Conservation (phyloP, 2,113 vertebrate genomes). For the Psittacula cyanocephala region DNA sequence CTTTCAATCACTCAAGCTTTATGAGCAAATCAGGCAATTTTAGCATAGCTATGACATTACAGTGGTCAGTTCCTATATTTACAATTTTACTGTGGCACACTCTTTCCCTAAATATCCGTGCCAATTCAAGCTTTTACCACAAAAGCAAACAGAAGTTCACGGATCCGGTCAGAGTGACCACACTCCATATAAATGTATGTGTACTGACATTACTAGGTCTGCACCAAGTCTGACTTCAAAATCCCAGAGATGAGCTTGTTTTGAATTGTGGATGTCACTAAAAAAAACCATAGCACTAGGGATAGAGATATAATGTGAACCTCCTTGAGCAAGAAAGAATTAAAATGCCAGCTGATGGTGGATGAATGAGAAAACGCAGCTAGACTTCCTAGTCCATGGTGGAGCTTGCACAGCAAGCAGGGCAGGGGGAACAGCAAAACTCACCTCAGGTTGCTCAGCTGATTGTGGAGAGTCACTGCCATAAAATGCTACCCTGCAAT, state of each 20-base stretch:
- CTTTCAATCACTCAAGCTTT: background rate
- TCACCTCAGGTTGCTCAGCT: background rate
- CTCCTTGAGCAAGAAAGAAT: background rate
- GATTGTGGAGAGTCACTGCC: background rate
- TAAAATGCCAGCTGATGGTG: background rate
- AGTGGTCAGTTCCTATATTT: background rate
- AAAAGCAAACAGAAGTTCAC: background rate
- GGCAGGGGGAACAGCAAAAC: background rate
- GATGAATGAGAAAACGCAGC: background rate
- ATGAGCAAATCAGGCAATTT: background rate
- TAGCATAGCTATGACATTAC: background rate
- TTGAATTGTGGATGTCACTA: background rate
- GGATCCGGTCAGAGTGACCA: background rate
- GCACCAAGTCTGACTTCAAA: background rate
- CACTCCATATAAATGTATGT: background rate
- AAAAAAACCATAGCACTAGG: background rate
- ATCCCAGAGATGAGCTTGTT: background rate
- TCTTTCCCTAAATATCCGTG: background rate
- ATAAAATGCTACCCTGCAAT: background rate
- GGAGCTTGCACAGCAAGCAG: rapidly evolving
- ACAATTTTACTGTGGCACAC: background rate
- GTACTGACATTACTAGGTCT: background rate
- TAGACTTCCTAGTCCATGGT: background rate
- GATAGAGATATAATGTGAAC: background rate
- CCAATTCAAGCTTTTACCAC: background rate